A percentile compares a stretch with the other conserved stretches of the same genome.
phyloP scores from a whole-genome alignment of 2,888 invertebrate genomes.

The Hyposoter didymator region DNA sequence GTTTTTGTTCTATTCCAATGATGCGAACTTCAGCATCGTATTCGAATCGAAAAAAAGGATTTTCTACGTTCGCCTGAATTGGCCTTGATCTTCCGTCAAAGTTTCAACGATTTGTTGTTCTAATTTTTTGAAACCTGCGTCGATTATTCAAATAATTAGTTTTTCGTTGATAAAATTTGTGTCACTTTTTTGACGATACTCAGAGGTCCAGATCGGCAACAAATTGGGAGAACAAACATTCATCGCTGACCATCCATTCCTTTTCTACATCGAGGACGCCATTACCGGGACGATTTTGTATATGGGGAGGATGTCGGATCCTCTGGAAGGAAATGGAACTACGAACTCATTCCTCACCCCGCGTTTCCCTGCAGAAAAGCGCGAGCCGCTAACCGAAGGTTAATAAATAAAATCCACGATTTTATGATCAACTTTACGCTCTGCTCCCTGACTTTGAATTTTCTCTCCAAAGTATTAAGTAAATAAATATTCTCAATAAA shows the following conservation, averaged over 20 bases:
- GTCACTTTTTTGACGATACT: background rate
- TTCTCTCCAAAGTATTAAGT: no score
- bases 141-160: background rate
- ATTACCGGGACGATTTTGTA: constrained; percentile 90
- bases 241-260: constrained; percentile 90
- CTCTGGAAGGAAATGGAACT: constrained; percentile 83
- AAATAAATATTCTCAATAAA: no score
- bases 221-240: constrained; percentile 89
- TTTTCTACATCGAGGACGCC: constrained; percentile 93
- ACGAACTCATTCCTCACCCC: constrained; percentile 53
- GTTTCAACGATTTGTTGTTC: background rate
- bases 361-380: constrained; percentile 42
- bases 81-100: no score
- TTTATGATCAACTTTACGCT: background rate
- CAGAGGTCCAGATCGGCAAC: constrained; percentile 89
- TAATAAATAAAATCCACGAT: background rate
- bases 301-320: constrained; percentile 90
- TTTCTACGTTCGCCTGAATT: no score
- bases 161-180: background rate
- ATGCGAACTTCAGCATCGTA: no score
- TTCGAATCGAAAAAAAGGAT: no score
- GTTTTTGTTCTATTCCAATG: no score
- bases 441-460: background rate
- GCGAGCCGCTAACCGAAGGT: constrained; percentile 34
- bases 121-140: no score